These are phyloP conservation scores for Heliconius melpomene DNA, from an alignment of 1,140 invertebrate species.

Conservation along the genomic window DNA sequence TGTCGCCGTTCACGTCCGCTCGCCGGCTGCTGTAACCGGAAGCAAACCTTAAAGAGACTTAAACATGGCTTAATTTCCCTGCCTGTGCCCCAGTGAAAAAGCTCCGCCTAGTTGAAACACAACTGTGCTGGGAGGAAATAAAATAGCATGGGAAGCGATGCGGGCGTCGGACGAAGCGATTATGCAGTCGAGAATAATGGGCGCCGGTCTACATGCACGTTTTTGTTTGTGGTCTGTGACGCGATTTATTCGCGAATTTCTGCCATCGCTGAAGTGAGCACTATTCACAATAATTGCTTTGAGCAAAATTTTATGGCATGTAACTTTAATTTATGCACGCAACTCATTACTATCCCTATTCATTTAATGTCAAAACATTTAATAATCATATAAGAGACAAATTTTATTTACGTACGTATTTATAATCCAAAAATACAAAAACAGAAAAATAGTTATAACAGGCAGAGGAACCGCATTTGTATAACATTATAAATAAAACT, in stretches of 20 bases:
- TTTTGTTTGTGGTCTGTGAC: conserved; percentile 81
- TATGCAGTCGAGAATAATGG: conserved; percentile 81
- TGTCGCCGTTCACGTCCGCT: conserved; percentile 74
- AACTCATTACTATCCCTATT: conserved; percentile 20
- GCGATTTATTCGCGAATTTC: conserved; percentile 81
- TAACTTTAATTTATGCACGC: conserved; percentile 59
- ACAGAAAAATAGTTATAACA: too few relatives aligned
- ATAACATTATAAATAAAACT: too few relatives aligned
- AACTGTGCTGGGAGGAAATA: conserved; percentile 78
- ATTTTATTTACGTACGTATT: too few relatives aligned
- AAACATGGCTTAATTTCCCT: conserved; percentile 80
- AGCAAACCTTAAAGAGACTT: conserved; percentile 78
- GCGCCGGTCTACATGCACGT: conserved; percentile 79
- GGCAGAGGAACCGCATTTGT: too few relatives aligned
- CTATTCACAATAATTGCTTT: conserved; percentile 81
- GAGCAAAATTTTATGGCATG: conserved; percentile 72
- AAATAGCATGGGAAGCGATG: conserved; percentile 80
- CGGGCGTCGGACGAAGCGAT: conserved; percentile 80
- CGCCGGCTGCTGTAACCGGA: conserved; percentile 67
- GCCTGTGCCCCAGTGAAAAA: conserved; percentile 64
- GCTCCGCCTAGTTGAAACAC: conserved; percentile 76
- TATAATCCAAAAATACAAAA: too few relatives aligned
- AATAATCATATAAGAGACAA: too few relatives aligned
- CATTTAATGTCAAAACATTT: neutral
- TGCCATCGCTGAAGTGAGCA: conserved; percentile 79